A percentile compares a stretch with the other conserved stretches of the same genome.
Evolutionary conservation across 2,797 vertebrate species (phyloP).

Genomic region (Chaetodon trifasciatus): DNA sequence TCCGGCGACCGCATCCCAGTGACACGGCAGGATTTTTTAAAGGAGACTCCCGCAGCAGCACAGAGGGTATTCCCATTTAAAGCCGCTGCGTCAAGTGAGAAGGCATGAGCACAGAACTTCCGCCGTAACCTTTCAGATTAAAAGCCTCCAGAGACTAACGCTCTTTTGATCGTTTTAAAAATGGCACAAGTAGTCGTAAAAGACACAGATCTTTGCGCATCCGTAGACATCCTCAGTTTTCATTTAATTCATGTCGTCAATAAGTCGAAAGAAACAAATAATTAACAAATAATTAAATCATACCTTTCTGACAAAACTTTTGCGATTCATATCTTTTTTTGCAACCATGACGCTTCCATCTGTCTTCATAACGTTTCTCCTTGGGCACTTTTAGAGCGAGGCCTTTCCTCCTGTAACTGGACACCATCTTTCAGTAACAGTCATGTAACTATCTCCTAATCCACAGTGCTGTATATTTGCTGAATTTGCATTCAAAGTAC

Average conservation of each 20-base stretch:
- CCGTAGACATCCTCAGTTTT: neutral
- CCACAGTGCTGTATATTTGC: neutral
- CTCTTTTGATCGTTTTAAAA: neutral
- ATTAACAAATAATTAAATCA: too few species aligned
- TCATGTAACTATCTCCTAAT: neutral
- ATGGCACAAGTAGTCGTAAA: neutral
- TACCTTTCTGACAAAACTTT: neutral
- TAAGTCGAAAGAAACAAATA: too few species aligned
- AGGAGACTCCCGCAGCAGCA: slow-evolving; percentile 70
- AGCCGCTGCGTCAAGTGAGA: slow-evolving; percentile 22
- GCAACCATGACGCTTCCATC: neutral
- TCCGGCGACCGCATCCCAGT: slow-evolving; percentile 75
- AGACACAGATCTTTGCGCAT: neutral
- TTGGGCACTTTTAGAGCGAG: neutral
- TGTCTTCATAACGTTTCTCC: neutral
- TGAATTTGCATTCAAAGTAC: slow-evolving; percentile 1
- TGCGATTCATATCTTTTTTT: too few species aligned
- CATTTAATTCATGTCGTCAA: too few species aligned
- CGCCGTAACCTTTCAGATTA: slow-evolving; percentile 45
- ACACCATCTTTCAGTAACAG: neutral
- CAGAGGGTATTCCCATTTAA: slow-evolving; percentile 72
- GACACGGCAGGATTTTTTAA: slow-evolving; percentile 73
- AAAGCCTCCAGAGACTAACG: slow-evolving; percentile 2
- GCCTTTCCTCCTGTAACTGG: neutral
- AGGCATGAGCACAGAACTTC: neutral